Percentiles rank a stretch among this genome's conserved stretches.
Conservation (phyloP, 2,888 invertebrate species). For the Netelia inedita region DNA sequence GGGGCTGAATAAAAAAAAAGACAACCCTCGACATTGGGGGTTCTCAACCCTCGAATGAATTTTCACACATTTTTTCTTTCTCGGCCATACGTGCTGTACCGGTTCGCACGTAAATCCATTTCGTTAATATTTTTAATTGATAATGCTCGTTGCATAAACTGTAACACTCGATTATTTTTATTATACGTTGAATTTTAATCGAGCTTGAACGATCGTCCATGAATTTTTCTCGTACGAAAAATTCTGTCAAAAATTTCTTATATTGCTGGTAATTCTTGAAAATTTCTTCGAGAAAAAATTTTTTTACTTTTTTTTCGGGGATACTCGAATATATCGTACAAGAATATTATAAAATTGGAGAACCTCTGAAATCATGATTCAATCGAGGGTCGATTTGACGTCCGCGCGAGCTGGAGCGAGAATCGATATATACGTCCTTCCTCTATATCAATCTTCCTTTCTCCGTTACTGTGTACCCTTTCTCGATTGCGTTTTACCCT, state of each 20-base stretch:
- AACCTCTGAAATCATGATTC: slow-evolving; percentile 41
- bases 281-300: not conserved
- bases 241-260: too few species aligned
- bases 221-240: too few species aligned
- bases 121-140: not conserved
- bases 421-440: slow-evolving; percentile 25
- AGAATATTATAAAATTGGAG: not conserved
- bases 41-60: slow-evolving; percentile 48
- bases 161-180: not conserved
- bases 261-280: too few species aligned
- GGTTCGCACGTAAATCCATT: not conserved
- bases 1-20: slow-evolving; percentile 16
- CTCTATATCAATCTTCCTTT: not conserved
- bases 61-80: not conserved
- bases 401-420: slow-evolving; percentile 16
- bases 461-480: slow-evolving; percentile 12
- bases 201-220: too few species aligned
- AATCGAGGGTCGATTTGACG: slow-evolving; percentile 47
- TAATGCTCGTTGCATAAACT: not conserved
- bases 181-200: not conserved
- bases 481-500: slow-evolving; percentile 49
- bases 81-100: not conserved
- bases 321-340: not conserved
- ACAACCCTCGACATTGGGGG: slow-evolving; percentile 16
- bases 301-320: not conserved